phyloP scores from a whole-genome alignment of 2,888 invertebrate genomes.

The Anoncus sp. region DNA sequence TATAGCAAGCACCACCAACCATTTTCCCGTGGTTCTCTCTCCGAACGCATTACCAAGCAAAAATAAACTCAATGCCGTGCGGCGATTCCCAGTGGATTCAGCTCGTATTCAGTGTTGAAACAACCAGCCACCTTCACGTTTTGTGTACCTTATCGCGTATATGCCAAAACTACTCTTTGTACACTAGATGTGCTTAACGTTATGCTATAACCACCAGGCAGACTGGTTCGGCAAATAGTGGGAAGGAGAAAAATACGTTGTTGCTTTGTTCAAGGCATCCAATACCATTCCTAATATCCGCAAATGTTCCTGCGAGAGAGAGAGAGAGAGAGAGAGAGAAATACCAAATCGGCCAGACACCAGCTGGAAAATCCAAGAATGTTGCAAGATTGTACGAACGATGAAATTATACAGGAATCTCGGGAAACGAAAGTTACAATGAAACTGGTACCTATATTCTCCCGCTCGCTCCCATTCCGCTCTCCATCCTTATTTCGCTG shows the following conservation, averaged over 20 bases:
- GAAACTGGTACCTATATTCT: not conserved
- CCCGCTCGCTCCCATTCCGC: not conserved
- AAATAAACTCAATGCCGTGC: constrained; percentile 50
- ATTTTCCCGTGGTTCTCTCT: constrained; percentile 12
- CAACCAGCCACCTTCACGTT: constrained; percentile 40
- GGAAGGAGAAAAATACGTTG: constrained; percentile 2
- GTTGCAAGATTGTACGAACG: constrained; percentile 24
- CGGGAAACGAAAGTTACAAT: constrained; percentile 2
- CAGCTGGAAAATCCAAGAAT: constrained; percentile 16
- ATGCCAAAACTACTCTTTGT: constrained; percentile 44
- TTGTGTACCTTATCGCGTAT: constrained; percentile 53
- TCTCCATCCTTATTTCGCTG: not conserved
- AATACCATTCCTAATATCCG: constrained; percentile 50
- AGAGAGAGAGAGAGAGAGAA: not conserved
- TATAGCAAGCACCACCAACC: constrained; percentile 4
- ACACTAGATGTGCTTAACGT: constrained; percentile 11
- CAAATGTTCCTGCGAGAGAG: constrained; percentile 23
- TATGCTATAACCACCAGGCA: constrained; percentile 1
- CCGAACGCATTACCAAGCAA: constrained; percentile 40
- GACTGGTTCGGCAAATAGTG: constrained; percentile 29
- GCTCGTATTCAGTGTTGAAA: constrained; percentile 49
- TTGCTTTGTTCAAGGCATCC: constrained; percentile 44
- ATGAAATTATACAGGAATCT: constrained; percentile 20
- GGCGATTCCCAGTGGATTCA: constrained; percentile 52
- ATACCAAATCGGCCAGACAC: not conserved